Evolutionary conservation across 2,113 vertebrate genomes (phyloP).

Genomic region (Brevimyrus niger): DNA sequence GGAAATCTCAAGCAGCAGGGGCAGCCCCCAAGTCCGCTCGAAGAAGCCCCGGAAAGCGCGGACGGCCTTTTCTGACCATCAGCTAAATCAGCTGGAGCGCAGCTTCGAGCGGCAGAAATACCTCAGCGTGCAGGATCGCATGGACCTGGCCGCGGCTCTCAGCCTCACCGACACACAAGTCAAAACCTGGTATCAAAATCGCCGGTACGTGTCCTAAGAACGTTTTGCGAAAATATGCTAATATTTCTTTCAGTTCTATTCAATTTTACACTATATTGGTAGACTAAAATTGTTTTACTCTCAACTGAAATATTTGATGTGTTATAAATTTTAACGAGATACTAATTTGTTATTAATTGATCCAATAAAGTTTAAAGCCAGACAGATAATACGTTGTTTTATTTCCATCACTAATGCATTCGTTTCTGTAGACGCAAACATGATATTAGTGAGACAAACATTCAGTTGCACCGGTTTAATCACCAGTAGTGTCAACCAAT

Average conservation of each 20-base stretch:
- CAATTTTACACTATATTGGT: neutral
- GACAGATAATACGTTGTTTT: neutral
- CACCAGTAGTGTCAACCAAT: no score
- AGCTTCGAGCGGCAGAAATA: slow-evolving; percentile 83
- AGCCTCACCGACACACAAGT: slow-evolving; percentile 92
- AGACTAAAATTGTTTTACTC: neutral
- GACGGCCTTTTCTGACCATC: slow-evolving; percentile 95
- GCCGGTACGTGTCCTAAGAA: slow-evolving; percentile 60
- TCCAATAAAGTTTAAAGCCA: neutral
- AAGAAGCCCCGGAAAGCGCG: slow-evolving; percentile 96
- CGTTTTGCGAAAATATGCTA: neutral
- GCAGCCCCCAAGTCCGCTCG: slow-evolving; percentile 82
- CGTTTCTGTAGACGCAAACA: neutral
- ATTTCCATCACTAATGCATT: neutral
- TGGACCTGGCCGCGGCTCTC: slow-evolving; percentile 92
- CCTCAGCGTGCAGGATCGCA: slow-evolving; percentile 75
- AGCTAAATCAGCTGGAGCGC: slow-evolving; percentile 93
- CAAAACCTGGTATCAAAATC: slow-evolving; percentile 93
- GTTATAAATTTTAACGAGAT: neutral
- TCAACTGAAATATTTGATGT: neutral
- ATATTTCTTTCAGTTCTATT: neutral
- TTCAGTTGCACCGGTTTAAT: neutral
- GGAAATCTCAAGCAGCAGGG: slow-evolving; percentile 92
- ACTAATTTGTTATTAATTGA: neutral
- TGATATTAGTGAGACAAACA: neutral